Evolutionary conservation across 2,888 invertebrate species (phyloP).

Genomic region (Drosophila anceps): DNA sequence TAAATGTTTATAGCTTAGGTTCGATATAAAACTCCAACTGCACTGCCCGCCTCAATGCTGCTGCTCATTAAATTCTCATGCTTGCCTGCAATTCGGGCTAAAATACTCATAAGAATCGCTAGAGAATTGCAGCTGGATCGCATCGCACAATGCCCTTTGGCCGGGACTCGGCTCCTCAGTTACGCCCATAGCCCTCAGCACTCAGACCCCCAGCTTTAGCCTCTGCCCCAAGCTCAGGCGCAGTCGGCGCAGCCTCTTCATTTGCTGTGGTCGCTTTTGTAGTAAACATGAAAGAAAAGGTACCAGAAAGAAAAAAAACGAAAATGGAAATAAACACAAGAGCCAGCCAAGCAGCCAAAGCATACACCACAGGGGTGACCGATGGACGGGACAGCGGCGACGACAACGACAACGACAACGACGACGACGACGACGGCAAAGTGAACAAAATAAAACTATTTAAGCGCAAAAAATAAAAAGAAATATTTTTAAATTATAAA

Average conservation of each 20-base stretch:
- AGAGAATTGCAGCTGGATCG: conserved; percentile 11
- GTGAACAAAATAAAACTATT: conserved; percentile 58
- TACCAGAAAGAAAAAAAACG: conserved; percentile 17
- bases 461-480: conserved; percentile 37
- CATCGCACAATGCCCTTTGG: conserved; percentile 38
- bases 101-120: conserved; percentile 42
- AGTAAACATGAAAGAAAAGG: conserved; percentile 52
- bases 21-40: conserved; percentile 29
- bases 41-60: conserved; percentile 4
- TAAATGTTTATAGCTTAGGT: not conserved
- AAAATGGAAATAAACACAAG: conserved; percentile 27
- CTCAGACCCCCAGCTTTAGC: not conserved
- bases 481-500: conserved; percentile 29
- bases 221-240: not conserved
- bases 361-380: conserved; percentile 29
- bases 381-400: not conserved
- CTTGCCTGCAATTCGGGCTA: conserved; percentile 67
- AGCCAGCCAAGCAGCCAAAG: conserved; percentile 32
- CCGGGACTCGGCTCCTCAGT: conserved; percentile 3
- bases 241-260: conserved; percentile 46
- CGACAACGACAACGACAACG: too few relatives aligned
- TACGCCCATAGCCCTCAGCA: not conserved
- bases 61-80: conserved; percentile 76
- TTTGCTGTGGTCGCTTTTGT: conserved; percentile 55
- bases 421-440: conserved; percentile 20